These are phyloP conservation scores for Hyphantria cunea DNA, from an alignment of 1,140 invertebrate genomes.

Conservation along the genomic window DNA sequence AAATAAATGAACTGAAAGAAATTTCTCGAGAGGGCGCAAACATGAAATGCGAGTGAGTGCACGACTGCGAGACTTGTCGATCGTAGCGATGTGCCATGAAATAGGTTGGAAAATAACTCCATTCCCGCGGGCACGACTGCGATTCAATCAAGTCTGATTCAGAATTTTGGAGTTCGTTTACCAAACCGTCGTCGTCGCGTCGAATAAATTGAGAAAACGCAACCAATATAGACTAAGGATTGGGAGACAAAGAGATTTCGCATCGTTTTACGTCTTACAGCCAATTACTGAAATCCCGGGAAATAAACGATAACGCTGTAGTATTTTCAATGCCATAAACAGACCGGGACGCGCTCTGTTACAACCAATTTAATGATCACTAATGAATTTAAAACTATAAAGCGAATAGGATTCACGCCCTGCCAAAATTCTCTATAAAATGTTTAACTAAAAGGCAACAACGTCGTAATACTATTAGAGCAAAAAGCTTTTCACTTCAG, in stretches of 20 bases:
- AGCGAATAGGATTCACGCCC: neutral
- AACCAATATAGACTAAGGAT: conserved; percentile 51
- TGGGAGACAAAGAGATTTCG: conserved; percentile 30
- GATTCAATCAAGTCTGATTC: conserved; percentile 78
- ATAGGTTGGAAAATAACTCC: conserved; percentile 76
- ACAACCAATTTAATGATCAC: neutral
- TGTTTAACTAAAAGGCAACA: conserved; percentile 11
- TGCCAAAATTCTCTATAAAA: conserved; percentile 13
- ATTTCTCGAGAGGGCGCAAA: conserved; percentile 67
- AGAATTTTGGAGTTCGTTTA: conserved; percentile 77
- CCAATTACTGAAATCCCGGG: conserved; percentile 13
- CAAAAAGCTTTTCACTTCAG: conserved; percentile 23
- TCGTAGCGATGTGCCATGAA: conserved; percentile 61
- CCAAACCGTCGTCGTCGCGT: conserved; percentile 36
- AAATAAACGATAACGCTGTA: conserved; percentile 7
- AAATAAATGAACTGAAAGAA: conserved; percentile 74
- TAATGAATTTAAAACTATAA: conserved; percentile 1
- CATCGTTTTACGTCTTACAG: conserved; percentile 26
- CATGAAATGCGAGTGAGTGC: conserved; percentile 43
- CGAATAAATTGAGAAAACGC: conserved; percentile 52
- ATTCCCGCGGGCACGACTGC: conserved; percentile 64
- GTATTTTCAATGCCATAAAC: neutral
- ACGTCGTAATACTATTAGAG: conserved; percentile 13
- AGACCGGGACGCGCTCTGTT: neutral
- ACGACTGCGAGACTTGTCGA: conserved; percentile 51